These are phyloP conservation scores for Micropterix aruncella DNA, from an alignment of 2,888 invertebrate species.

Conservation along the genomic window DNA sequence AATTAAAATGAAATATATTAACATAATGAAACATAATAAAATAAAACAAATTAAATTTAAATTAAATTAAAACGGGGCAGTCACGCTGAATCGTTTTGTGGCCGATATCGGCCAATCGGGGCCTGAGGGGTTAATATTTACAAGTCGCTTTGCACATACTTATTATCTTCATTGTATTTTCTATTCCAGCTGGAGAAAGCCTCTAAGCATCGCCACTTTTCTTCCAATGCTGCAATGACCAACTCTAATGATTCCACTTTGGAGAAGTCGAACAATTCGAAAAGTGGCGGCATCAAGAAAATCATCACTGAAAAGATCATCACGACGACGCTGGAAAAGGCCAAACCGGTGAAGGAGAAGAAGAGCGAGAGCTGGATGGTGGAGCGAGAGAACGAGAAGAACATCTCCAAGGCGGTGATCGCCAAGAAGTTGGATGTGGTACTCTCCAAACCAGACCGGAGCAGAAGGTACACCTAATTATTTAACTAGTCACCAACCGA, in stretches of 20 bases:
- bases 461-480: too few relatives aligned
- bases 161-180: too few relatives aligned
- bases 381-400: conserved; percentile 37
- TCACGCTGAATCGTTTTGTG: too few relatives aligned
- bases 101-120: too few relatives aligned
- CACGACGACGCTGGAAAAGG: conserved; percentile 30
- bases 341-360: conserved; percentile 26
- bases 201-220: conserved; percentile 30
- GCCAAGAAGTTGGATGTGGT: conserved; percentile 7
- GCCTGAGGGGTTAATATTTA: too few relatives aligned
- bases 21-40: too few relatives aligned
- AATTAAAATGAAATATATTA: too few relatives aligned
- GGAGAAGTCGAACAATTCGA: conserved; percentile 28
- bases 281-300: conserved; percentile 28
- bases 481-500: too few relatives aligned
- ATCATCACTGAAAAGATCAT: conserved; percentile 35
- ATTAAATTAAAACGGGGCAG: too few relatives aligned
- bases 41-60: too few relatives aligned
- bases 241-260: conserved; percentile 24
- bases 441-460: conserved; percentile 4
- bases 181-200: conserved; percentile 40
- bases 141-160: too few relatives aligned
- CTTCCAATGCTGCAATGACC: conserved; percentile 33
- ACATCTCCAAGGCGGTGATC: conserved; percentile 18
- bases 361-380: conserved; percentile 28